Conservation (phyloP, 2,888 invertebrate genomes). For the Apantesis nais region DNA sequence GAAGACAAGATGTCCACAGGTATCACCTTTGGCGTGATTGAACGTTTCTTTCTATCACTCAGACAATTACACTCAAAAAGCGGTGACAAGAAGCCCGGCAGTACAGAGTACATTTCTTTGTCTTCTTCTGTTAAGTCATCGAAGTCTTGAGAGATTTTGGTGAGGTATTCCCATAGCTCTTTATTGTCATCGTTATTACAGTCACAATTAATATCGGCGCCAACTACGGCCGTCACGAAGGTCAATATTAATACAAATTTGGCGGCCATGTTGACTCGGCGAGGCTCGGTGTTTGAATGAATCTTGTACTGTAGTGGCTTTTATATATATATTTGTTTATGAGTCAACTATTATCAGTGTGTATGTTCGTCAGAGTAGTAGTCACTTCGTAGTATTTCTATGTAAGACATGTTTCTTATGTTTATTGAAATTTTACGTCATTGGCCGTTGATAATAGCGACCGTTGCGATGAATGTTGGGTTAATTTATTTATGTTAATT, state of each 20-base stretch:
- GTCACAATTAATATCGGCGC: slow-evolving; percentile 30
- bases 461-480: background rate
- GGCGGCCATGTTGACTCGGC: slow-evolving; percentile 44
- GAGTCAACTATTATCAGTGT: slow-evolving; percentile 29
- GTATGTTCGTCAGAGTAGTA: slow-evolving; percentile 14
- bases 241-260: slow-evolving; percentile 33
- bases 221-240: slow-evolving; percentile 19
- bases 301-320: background rate
- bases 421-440: slow-evolving; percentile 18
- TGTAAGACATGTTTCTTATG: slow-evolving; percentile 23
- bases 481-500: background rate
- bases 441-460: slow-evolving; percentile 4
- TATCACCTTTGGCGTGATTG: background rate
- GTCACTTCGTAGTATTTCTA: slow-evolving; percentile 25
- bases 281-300: slow-evolving; percentile 39
- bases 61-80: slow-evolving; percentile 46
- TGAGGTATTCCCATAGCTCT: slow-evolving; percentile 36
- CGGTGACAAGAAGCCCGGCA: slow-evolving; percentile 49
- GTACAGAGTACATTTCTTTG: slow-evolving; percentile 30
- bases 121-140: slow-evolving; percentile 18
- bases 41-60: slow-evolving; percentile 47
- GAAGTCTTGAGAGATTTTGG: slow-evolving; percentile 31
- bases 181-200: slow-evolving; percentile 33
- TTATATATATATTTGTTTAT: slow-evolving; percentile 33
- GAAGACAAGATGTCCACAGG: background rate